Base-by-base conservation (phyloP, 2,797 vertebrate species). In the Poeciliopsis paucimaculata region DNA sequence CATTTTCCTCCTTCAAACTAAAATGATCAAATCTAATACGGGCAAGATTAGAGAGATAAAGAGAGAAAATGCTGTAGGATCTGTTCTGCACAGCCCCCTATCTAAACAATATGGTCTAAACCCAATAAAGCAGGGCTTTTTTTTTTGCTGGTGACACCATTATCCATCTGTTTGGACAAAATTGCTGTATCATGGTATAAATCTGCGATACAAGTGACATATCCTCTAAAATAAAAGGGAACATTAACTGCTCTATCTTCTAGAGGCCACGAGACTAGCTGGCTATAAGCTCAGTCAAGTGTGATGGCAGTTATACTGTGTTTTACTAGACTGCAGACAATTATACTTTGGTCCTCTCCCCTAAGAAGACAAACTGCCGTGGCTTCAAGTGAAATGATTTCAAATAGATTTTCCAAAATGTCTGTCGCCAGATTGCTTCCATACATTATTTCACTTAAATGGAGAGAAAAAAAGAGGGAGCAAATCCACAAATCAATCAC, bases 201-300 rank as follows among this genome's bases (percentile, higher is more conserved):
- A 99, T 99, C 98, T 99, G 96, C 95, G 97, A 97, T 97, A 98
- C 98, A 98, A 99, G 98, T 99, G 98, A 99, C 98, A 99, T 98
- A 98, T 99, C 98, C 98, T 98, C 97, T 98, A 98, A 99, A 99
- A 99, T 99, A 99, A 99, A 99, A 99, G 97, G 98, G 98, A 98
- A 99, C 98, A 99, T 99, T 99, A 99, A 99, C 98, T 99, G 98
- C 98, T 99, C 98, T 99, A 99, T 99, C 98, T 99, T 99, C 97
- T 98, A 96, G 98, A 98, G 98, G 98, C 98, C 98, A 98, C 98
- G 98, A 97, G 98, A 99, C 97, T 96, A 94, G 96, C 97, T 97
- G 97, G 97, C 98, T 98, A 99, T 99, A 98, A 99, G 98, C 98
- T 99, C 98, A 99, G 97, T 99, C 98, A 98, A 99, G 98, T 99